These are phyloP conservation scores for Hipposideros armiger DNA, from an alignment of 2,113 vertebrate species.

Conservation along the genomic window DNA sequence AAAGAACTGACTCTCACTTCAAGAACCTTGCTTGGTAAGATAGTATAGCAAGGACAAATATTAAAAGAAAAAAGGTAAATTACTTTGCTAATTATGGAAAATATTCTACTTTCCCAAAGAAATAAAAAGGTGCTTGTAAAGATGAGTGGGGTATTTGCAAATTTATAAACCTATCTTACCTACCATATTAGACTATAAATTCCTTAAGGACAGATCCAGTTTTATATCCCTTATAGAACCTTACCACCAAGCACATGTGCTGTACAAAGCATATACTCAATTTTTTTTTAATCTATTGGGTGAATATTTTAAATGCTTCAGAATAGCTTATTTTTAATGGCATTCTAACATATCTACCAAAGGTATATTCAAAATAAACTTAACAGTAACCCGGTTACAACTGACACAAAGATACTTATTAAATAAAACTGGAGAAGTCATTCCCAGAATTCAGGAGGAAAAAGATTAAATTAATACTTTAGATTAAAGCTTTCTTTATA, in stretches of 20 bases:
- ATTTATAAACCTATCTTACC: background rate
- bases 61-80: background rate
- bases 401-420: background rate
- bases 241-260: background rate
- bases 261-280: background rate
- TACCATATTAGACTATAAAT: background rate
- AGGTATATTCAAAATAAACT: slow-evolving; percentile 24
- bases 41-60: background rate
- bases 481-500: slow-evolving; percentile 50
- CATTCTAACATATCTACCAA: slow-evolving; percentile 50
- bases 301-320: slow-evolving; percentile 46
- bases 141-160: background rate
- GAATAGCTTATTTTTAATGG: slow-evolving; percentile 12
- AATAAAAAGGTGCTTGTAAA: background rate
- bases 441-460: slow-evolving; percentile 45
- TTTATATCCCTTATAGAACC: background rate
- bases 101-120: background rate
- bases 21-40: background rate
- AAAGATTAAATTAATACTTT: slow-evolving; percentile 7
- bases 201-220: background rate
- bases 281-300: background rate
- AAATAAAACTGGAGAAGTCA: slow-evolving; percentile 26
- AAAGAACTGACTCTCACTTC: background rate
- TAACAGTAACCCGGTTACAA: slow-evolving; percentile 26
- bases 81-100: slow-evolving; percentile 53